These are phyloP conservation scores for Aptenodytes patagonicus DNA, from an alignment of 2,113 vertebrate species.

Conservation along the genomic window DNA sequence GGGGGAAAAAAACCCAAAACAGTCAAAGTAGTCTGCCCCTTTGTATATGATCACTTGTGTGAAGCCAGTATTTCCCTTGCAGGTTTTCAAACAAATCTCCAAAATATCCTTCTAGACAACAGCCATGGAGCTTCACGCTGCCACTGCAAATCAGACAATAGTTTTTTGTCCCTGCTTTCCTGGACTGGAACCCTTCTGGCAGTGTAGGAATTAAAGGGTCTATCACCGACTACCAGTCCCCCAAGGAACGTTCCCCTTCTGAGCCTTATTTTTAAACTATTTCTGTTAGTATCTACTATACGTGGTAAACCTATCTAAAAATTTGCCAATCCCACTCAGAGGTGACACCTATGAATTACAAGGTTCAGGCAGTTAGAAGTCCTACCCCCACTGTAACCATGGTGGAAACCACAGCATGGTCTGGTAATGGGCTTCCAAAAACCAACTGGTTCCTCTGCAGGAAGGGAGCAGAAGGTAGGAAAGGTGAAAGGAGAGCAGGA, in stretches of 20 bases:
- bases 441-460: fast-evolving
- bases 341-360: background rate
- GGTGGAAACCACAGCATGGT: background rate
- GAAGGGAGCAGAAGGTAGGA: background rate
- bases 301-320: background rate
- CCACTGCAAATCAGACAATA: background rate
- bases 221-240: background rate
- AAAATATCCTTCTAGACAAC: background rate
- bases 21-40: background rate
- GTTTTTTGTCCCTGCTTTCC: background rate
- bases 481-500: background rate
- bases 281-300: background rate
- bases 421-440: background rate
- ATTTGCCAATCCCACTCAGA: background rate
- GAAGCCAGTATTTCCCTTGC: background rate
- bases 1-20: background rate
- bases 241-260: background rate
- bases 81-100: background rate
- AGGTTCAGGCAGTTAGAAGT: background rate
- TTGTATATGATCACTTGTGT: fast-evolving
- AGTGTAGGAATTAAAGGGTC: background rate
- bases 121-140: background rate
- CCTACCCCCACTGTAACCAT: fast-evolving
- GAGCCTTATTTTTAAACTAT: background rate
- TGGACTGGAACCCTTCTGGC: background rate